Evolutionary conservation across 2,888 invertebrate genomes (phyloP), one percentile per base, ranked within the genome.

Genomic region (Eudemis profundana): DNA sequence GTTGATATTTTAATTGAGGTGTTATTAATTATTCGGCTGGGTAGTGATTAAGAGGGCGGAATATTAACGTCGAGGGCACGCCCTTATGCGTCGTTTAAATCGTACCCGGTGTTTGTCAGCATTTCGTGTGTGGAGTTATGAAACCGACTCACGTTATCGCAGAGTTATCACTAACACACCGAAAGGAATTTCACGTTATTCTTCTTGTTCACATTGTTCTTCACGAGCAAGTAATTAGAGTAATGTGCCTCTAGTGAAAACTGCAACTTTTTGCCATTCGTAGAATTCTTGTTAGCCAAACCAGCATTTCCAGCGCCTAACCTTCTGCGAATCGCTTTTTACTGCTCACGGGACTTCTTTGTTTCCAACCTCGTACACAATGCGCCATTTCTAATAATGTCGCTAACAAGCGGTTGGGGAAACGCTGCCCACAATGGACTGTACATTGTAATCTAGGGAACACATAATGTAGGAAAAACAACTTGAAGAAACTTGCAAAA

Each of bases 1-100:
- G 84, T 85, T 85, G 86, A 88, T 90, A 84, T 87, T 88, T 87
- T 88, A 89, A 89, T 90, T 87, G 85, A 87, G 83, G 83, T 83
- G 86, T 86, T 87, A 88, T 89, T 90, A 89, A 89, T 89, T 88
- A 89, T 87, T 84, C 79, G 80, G 76, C 75, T 79, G 82, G 78
- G 84, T 84, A 82, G 85, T 85, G 82, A 86, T 89, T 86, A 87
- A 87, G 82, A 84, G 87, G 89, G 89, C 86, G 87, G 86, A 84
- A 85, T 87, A 85, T 86, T 84, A 78, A 59, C 76, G 73, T 72
- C 64, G 73, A 79, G 75, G 83, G 78, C 79, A 84, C 87, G 87
- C 88, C 88, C 83, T 83, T 79, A 74, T 76, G 74, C 76, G 81
- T 76, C 72, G 76, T 77, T 74, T 81, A 78, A 81, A 78, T 77